Evolutionary conservation across 1,140 invertebrate genomes (phyloP), one percentile per base, ranked within the genome.

Genomic region (Lepidotrigona ventralis): DNA sequence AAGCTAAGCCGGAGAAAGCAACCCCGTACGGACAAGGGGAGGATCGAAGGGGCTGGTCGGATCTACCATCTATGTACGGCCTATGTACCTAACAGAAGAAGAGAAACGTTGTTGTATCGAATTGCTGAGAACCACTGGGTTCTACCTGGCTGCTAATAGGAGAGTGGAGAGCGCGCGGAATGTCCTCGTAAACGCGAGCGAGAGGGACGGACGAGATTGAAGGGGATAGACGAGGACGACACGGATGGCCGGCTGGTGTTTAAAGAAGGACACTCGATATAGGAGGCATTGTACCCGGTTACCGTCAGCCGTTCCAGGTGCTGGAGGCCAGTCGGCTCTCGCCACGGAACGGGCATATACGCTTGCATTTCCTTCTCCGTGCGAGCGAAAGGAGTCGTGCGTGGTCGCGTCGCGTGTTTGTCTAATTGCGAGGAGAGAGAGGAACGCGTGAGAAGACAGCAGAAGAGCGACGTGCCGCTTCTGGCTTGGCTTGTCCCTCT

Each of bases 231-330:
- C 72, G 79, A 89, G 73, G 78, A 87, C 58, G 46, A 54, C 19
- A 58, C 72, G 70, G 66, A 86, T 39, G 73, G 63, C 76, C 75
- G 33, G 79, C 66, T 64, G 79, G 68, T 75, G 88, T 86, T 90
- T 85, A 89, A 88, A 90, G 84, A 90, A 90, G 87, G 90, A 90
- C 89, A 89, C 80, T 79, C 84, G 84, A 88, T 86, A 85, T 88
- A 90, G 86, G 73, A 90, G 90, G 89, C 88, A 90, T 90, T 90
- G 88, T 90, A 90, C 89, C 86, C 87, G 78, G 86, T 87, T 88
- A 88, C 81, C 87, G 84, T 88, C 80, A 77, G 76, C 85, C 84
- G 85, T 90, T 85, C 89, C 89, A 90, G 89, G 88, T 90, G 88
- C 85, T 83, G 87, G 87, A 90, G 85, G 83, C 81, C 89, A 90